Evolutionary conservation across 2,888 invertebrate species (phyloP).

Genomic region (Deladenus siricidicola): DNA sequence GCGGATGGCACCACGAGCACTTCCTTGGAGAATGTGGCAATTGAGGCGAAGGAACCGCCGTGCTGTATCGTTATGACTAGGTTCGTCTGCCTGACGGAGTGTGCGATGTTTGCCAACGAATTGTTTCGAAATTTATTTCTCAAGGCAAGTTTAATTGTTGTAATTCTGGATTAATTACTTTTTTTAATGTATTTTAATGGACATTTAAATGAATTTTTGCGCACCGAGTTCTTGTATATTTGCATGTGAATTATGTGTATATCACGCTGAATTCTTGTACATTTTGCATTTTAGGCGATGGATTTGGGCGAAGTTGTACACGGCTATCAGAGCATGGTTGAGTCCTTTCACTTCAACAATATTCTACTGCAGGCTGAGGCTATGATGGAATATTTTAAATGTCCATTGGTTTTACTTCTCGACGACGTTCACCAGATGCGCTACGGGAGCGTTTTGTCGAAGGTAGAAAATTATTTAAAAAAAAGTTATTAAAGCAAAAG

Average conservation of each 20-base stretch:
- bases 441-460: constrained; percentile 37
- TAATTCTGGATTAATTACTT: too few species aligned
- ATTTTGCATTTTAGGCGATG: too few species aligned
- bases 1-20: not conserved
- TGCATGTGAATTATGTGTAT: too few species aligned
- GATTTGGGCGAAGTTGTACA: too few species aligned
- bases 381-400: constrained; percentile 27
- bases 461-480: constrained; percentile 16
- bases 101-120: constrained; percentile 47
- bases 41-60: not conserved
- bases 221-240: too few species aligned
- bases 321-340: constrained; percentile 7
- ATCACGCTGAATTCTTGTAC: too few species aligned
- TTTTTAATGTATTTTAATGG: not conserved
- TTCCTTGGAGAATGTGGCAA: not conserved
- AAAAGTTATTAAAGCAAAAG: not conserved
- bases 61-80: constrained; percentile 29
- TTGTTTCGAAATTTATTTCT: constrained; percentile 31
- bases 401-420: constrained; percentile 44
- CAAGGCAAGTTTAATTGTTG: constrained; percentile 16
- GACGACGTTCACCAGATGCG: constrained; percentile 48
- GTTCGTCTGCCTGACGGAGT: constrained; percentile 40
- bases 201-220: not conserved
- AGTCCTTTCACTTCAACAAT: constrained; percentile 21
- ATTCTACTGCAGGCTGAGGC: constrained; percentile 24